These are phyloP conservation scores for Thumatha senex DNA, from an alignment of 2,888 invertebrate genomes.

Conservation along the genomic window DNA sequence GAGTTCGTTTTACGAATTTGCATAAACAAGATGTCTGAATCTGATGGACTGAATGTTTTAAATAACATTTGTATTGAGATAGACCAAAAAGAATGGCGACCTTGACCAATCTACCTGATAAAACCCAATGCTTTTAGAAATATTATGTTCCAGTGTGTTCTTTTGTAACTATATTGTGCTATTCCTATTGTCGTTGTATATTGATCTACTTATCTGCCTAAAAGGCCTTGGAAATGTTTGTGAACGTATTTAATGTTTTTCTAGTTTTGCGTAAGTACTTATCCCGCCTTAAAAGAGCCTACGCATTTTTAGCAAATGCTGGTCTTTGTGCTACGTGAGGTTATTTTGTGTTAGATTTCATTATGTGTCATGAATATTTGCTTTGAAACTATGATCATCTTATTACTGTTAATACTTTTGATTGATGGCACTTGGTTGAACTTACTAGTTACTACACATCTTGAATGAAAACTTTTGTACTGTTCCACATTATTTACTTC, in stretches of 20 bases:
- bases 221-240: not conserved
- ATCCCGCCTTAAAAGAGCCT: not conserved
- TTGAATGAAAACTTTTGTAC: too few relatives aligned
- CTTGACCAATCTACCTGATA: not conserved
- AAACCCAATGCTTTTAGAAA: not conserved
- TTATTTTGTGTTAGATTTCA: too few relatives aligned
- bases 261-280: not conserved
- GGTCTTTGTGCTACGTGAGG: too few relatives aligned
- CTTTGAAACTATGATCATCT: too few relatives aligned
- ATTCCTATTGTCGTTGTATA: not conserved
- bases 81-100: not conserved
- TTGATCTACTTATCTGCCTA: not conserved
- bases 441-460: too few relatives aligned
- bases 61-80: not conserved
- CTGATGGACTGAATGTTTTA: not conserved
- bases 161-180: not conserved
- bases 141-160: not conserved
- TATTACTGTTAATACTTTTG: too few relatives aligned
- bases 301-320: not conserved
- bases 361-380: too few relatives aligned
- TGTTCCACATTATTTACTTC: too few relatives aligned
- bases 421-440: too few relatives aligned
- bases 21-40: not conserved
- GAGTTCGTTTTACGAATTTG: not conserved
- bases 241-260: not conserved